Evolutionary conservation across 2,113 vertebrate species (phyloP).

Genomic region (Myotis lucifugus): DNA sequence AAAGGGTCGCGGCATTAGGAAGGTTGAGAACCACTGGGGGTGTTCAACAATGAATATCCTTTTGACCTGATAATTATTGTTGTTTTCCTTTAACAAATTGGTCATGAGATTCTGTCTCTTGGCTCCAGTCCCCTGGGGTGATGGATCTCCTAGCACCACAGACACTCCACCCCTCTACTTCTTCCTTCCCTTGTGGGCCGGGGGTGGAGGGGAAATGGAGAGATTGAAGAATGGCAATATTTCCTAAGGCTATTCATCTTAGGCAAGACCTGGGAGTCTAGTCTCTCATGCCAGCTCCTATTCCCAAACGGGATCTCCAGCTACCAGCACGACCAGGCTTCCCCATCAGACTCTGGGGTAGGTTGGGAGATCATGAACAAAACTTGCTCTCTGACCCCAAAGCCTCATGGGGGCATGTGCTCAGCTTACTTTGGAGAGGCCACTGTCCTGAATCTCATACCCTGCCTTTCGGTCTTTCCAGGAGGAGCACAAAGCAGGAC

Average conservation of each 20-base stretch:
- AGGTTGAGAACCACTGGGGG: too few relatives aligned
- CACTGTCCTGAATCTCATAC: slow-evolving; percentile 13
- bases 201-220: background rate
- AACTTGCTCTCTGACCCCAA: background rate
- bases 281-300: background rate
- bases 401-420: background rate
- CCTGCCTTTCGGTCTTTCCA: background rate
- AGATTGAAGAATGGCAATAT: slow-evolving; percentile 7
- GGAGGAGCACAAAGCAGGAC: background rate
- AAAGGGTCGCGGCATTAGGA: too few relatives aligned
- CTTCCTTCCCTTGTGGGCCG: slow-evolving; percentile 18
- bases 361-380: background rate
- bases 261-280: background rate
- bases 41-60: slow-evolving; percentile 43
- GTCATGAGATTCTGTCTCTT: slow-evolving; percentile 67
- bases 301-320: background rate
- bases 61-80: slow-evolving; percentile 69
- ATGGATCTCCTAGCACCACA: slow-evolving; percentile 44
- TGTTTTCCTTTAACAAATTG: slow-evolving; percentile 60
- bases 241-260: background rate
- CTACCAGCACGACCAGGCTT: background rate
- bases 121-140: slow-evolving; percentile 53
- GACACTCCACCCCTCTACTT: background rate
- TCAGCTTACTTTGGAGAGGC: background rate
- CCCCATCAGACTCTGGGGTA: background rate